Evolutionary conservation across 2,113 vertebrate genomes (phyloP).

Genomic region (Perca schrenkii): DNA sequence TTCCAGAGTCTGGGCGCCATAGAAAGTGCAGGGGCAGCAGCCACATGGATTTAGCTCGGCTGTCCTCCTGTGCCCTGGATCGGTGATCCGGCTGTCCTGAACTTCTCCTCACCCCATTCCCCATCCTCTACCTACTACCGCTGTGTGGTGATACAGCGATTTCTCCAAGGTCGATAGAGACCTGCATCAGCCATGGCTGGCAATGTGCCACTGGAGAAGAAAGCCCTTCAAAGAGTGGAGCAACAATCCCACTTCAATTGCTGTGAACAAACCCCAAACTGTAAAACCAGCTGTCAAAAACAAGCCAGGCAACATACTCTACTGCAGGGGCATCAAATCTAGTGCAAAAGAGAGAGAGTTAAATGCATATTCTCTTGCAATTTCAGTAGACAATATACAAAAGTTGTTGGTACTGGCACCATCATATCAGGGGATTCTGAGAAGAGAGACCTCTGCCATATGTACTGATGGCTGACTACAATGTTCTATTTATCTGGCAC

Average conservation of each 20-base stretch:
- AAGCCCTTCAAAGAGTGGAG: background rate
- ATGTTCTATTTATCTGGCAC: constrained; percentile 16
- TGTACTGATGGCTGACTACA: background rate
- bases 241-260: background rate
- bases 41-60: constrained; percentile 34
- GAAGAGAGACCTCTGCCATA: background rate
- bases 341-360: background rate
- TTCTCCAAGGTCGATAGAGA: constrained; percentile 50
- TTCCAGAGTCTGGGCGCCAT: too few relatives aligned
- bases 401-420: background rate
- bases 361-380: background rate
- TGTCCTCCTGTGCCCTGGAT: constrained; percentile 32
- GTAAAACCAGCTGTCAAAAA: constrained; percentile 21
- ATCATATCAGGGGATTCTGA: background rate
- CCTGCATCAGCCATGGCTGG: constrained; percentile 11
- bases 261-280: constrained; percentile 18
- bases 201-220: constrained; percentile 10
- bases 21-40: constrained; percentile 13
- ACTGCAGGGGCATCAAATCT: background rate
- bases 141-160: constrained; percentile 26
- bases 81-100: constrained; percentile 32
- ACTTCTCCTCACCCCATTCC: constrained; percentile 49
- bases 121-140: background rate
- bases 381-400: background rate
- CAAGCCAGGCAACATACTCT: background rate